These are phyloP conservation scores for Halichoerus grypus DNA, from an alignment of 2,113 vertebrate genomes.

Conservation along the genomic window DNA sequence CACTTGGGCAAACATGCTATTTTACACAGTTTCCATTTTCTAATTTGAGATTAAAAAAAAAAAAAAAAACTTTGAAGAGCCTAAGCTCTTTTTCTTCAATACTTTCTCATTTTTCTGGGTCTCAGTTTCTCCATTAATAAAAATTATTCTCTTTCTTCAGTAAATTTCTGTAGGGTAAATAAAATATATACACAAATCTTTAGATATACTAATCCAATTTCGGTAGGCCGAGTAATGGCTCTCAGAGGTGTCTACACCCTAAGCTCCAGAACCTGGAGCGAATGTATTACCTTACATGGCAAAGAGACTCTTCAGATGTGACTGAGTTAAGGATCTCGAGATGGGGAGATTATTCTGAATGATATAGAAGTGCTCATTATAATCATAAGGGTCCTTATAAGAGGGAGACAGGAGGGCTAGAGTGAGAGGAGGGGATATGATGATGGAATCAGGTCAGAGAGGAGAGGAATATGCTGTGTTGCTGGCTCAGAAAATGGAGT, in stretches of 20 bases:
- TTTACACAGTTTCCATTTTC: not conserved
- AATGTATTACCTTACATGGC: not conserved
- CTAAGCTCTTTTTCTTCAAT: not conserved
- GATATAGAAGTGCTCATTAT: not conserved
- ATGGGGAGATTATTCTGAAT: not conserved
- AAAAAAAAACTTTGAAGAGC: not conserved
- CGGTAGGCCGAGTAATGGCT: not conserved
- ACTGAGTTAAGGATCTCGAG: not conserved
- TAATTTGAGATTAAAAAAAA: not conserved
- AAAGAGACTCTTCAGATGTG: not conserved
- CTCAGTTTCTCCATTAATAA: not conserved
- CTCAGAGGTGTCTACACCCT: not conserved
- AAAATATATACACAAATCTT: not conserved
- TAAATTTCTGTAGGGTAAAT: not conserved
- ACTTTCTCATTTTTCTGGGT: not conserved
- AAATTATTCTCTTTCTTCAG: not conserved
- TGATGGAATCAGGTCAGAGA: not conserved
- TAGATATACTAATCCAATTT: not conserved
- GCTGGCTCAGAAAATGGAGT: not conserved
- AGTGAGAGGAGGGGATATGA: not conserved
- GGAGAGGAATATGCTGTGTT: not conserved
- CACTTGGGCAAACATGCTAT: not conserved
- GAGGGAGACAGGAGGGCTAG: not conserved
- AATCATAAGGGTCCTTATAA: not conserved
- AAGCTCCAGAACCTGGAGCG: not conserved